Percentiles rank a stretch among this genome's conserved stretches.
Conservation (phyloP, 2,888 invertebrate species). For the Drosophila lutescens region DNA sequence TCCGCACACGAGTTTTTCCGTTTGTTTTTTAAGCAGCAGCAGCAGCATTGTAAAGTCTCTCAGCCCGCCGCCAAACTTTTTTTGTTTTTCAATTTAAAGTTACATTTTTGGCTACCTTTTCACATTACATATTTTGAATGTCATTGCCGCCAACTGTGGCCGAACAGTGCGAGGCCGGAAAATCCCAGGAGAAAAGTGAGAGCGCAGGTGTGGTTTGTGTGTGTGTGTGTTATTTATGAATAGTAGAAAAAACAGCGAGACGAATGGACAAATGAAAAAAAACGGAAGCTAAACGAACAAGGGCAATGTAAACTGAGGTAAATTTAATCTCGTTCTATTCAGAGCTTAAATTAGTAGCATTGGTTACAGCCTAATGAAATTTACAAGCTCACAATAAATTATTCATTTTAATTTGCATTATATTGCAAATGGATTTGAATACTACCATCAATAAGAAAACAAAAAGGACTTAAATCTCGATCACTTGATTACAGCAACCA, state of each 20-base stretch:
- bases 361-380: too few relatives aligned
- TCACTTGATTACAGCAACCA: not conserved
- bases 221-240: constrained; percentile 38
- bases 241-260: constrained; percentile 28
- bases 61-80: constrained; percentile 22
- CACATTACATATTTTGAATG: constrained; percentile 60
- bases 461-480: not conserved
- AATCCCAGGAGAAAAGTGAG: constrained; percentile 52
- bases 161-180: constrained; percentile 25
- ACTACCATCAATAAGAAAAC: not conserved
- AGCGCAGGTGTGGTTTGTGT: constrained; percentile 51
- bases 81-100: constrained; percentile 75
- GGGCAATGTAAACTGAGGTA: constrained; percentile 7
- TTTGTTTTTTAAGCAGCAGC: constrained; percentile 48
- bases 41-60: constrained; percentile 51
- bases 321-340: constrained; percentile 4
- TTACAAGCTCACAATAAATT: too few relatives aligned
- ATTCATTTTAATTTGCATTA: too few relatives aligned
- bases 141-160: constrained; percentile 64
- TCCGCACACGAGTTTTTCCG: constrained; percentile 49
- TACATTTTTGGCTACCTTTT: constrained; percentile 49
- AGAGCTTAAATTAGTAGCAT: too few relatives aligned
- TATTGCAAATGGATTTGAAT: too few relatives aligned
- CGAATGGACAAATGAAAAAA: constrained; percentile 3
- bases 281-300: constrained; percentile 5